Percentiles rank a stretch among this genome's conserved stretches.
Evolutionary conservation across 1,140 invertebrate genomes (phyloP).

Genomic region (Cydia amplana): DNA sequence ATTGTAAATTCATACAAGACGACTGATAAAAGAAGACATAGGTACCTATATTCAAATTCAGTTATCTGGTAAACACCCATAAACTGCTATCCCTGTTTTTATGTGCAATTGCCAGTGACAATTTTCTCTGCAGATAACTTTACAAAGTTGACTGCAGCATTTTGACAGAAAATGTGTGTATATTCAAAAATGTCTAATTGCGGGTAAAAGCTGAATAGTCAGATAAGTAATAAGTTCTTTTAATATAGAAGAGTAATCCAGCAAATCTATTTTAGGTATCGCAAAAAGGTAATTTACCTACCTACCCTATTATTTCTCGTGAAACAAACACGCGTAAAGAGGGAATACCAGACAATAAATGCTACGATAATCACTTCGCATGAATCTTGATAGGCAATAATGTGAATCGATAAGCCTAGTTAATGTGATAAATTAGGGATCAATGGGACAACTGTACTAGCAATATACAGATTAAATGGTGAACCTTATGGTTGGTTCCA

Average conservation of each 20-base stretch:
- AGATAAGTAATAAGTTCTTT: no score
- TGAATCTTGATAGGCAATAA: conserved; percentile 33
- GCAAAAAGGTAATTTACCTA: conserved; percentile 3
- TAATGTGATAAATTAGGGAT: conserved; percentile 49
- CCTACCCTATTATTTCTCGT: background rate
- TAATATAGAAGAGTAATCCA: background rate
- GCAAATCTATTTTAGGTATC: background rate
- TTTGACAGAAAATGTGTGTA: no score
- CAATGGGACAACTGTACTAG: conserved; percentile 18
- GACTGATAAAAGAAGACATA: no score
- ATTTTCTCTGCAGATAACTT: no score
- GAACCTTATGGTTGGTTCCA: background rate
- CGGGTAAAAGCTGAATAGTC: no score
- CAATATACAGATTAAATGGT: conserved; percentile 1
- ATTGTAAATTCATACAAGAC: no score
- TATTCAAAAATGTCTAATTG: no score
- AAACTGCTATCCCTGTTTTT: no score
- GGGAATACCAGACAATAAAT: background rate
- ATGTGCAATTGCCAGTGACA: no score
- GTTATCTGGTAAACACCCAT: no score
- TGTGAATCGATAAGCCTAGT: conserved; percentile 38
- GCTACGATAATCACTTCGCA: conserved; percentile 11
- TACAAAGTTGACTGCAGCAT: no score
- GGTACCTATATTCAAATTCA: no score
- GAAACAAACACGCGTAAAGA: background rate